Base-by-base conservation (phyloP, 2,888 invertebrate species). In the Acanthococcus lagerstroemiae region DNA sequence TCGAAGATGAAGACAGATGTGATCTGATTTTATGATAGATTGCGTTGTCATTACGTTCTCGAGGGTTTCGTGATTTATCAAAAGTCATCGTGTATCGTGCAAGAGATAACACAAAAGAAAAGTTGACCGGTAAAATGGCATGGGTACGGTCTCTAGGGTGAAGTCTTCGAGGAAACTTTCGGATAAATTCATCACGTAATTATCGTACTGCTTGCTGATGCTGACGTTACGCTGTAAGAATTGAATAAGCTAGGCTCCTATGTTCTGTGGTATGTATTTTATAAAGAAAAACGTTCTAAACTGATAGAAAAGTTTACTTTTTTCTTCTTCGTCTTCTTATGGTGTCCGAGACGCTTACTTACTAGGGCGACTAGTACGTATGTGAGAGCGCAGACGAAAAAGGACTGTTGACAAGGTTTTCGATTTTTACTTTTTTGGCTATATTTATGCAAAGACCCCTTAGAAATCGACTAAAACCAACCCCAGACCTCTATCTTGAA, bases 91-190 rank as follows among this genome's bases (percentile, higher is more conserved):
- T 24, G 44, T 44, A 21, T 25, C 17, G 46, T n/a, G 54, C 5
- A 9, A 17, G 58, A 58, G 58, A 58, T 58, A 58, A 58, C 46
- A 58, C 45, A 58, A 58, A 58, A 58, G 44, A 58, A 46, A 58
- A 46, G 58, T 46, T 45, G 45, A 58, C 58, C 44, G n/a, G 26
- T 26, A 46, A 15, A 58, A 44, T 58, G 44, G 19, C 44, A 37
- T 19, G 12, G 44, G 9, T 19, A 21, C 50, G 26, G 58, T 58
- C 58, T 46, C 58, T 58, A 19, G 58, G 58, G 58, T 58, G 26
- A 58, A 58, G 21, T 17, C 37, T 37, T 9, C 17, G 50, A 19
- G 21, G 9, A 9, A 9, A 50, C 50, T 50, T 21, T 17, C 50
- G 19, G 17, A 50, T 37, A 37, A 37, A 37, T 37, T 37, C 37